These are phyloP conservation scores for Ptilorrhoa leucosticta DNA, from an alignment of 2,113 vertebrate genomes.

Conservation along the genomic window DNA sequence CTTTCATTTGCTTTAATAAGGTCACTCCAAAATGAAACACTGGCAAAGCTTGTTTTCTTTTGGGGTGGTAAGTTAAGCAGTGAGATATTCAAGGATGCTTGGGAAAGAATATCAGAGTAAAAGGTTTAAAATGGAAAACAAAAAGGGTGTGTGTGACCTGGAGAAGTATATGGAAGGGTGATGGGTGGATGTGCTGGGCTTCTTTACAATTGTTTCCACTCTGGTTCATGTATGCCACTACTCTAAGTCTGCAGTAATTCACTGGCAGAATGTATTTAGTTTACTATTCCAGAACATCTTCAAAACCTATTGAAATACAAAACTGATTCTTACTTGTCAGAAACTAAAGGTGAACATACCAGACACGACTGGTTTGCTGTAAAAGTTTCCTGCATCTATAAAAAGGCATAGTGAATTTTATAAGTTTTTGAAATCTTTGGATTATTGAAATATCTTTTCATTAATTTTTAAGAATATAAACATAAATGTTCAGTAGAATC, in stretches of 20 bases:
- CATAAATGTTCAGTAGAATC: background rate
- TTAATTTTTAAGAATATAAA: background rate
- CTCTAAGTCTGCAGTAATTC: background rate
- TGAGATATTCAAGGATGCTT: background rate
- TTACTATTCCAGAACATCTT: background rate
- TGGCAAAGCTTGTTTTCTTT: background rate
- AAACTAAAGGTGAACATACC: background rate
- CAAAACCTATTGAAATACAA: background rate
- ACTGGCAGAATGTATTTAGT: background rate
- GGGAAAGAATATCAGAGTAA: background rate
- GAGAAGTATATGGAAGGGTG: background rate
- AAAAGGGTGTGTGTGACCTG: background rate
- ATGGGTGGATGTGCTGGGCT: background rate
- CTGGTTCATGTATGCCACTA: background rate
- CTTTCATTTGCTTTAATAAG: background rate
- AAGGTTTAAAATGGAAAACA: background rate
- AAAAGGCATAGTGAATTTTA: background rate
- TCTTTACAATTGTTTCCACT: background rate
- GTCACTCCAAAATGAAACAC: background rate
- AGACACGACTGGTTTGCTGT: background rate
- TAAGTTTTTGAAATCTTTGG: background rate
- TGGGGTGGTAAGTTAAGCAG: background rate
- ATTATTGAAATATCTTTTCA: background rate
- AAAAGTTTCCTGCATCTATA: background rate
- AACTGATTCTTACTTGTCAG: background rate